Evolutionary conservation across 2,113 vertebrate species (phyloP), one percentile per base, ranked within the genome.

Genomic region (Peromyscus maniculatus): DNA sequence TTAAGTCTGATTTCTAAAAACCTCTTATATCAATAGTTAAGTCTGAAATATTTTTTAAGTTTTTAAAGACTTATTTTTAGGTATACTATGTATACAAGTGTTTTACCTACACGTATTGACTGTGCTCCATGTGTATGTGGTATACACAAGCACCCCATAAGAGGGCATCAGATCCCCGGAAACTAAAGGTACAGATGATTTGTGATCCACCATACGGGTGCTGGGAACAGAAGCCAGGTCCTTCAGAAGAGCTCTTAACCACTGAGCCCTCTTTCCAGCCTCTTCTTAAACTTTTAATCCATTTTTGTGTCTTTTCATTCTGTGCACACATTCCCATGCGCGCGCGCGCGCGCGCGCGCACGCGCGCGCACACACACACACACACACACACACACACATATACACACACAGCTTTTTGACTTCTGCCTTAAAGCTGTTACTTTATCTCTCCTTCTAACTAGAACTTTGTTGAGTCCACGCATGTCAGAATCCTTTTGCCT

Each of bases 1-100:
- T 84, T 83, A 43, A 78, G n/a, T 89, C 26, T 82, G 46, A 87
- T 74, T 72, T 94, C 69, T 31, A 79, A 94, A 92, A 83, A 15
- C 49, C 49, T 13, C 91, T 89, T 87, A 91, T 3, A 52, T 71
- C 33, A 69, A 74, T 28, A 93, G 43, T 84, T 39, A 83, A n/a
- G 1, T 59, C 39, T 83, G 12, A 39, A 84, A 62, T 62, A 64
- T 19, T 64, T 57, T 79, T 15, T 39, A 62, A 36, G 59, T 84
- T 84, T 84, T 24, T 43, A 28, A 19, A 83, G 80, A 62, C n/a
- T 64, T 59, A 39, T 22, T 62, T 82, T 84, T 43, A 17, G 43
- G n/a, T 17, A 43, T 57, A 71, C 69, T 71, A n/a, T 19, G 16
- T 71, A 71, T 71, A 72, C 36, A n/a, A 64, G n/a, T 28, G 57